Percentiles rank a stretch among this genome's conserved stretches.
Evolutionary conservation across 2,888 invertebrate genomes (phyloP).

Genomic region (Campoplex capitator): DNA sequence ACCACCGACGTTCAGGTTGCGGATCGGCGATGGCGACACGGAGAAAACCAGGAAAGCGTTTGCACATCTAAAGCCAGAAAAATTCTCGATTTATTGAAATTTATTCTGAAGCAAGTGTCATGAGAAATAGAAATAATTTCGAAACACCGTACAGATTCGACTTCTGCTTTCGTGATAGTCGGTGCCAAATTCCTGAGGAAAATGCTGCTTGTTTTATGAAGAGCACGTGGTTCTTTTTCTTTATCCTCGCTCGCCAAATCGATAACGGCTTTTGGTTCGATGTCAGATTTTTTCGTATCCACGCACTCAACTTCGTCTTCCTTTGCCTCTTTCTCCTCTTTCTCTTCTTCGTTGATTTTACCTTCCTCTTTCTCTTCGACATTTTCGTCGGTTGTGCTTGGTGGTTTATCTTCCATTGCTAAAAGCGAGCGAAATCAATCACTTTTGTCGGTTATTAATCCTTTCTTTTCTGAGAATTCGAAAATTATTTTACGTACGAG

Average conservation of each 20-base stretch:
- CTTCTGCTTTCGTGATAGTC: constrained; percentile 97
- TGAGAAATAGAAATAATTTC: background rate
- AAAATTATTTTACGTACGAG: constrained; percentile 71
- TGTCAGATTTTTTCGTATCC: constrained; percentile 82
- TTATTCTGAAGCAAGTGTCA: constrained; percentile 30
- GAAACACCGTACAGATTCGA: constrained; percentile 92
- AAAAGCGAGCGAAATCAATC: background rate
- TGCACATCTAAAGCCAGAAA: constrained; percentile 89
- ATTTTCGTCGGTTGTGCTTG: constrained; percentile 59
- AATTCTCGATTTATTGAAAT: background rate
- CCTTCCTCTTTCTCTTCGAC: constrained; percentile 62
- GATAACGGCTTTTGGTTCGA: constrained; percentile 83
- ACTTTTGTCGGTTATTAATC: background rate
- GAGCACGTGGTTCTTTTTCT: constrained; percentile 88
- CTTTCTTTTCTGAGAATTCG: background rate
- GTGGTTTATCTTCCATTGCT: constrained; percentile 69
- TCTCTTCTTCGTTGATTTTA: constrained; percentile 78
- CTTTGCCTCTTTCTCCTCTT: constrained; percentile 80
- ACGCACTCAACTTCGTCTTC: constrained; percentile 83
- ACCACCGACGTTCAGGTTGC: constrained; percentile 97
- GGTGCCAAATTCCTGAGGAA: constrained; percentile 98
- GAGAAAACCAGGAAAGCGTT: constrained; percentile 96
- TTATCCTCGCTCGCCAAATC: constrained; percentile 84
- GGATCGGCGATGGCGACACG: constrained; percentile 99
- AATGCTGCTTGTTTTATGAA: constrained; percentile 98